Percentiles rank a stretch among this genome's conserved stretches.
phyloP scores from a whole-genome alignment of 2,888 invertebrate species.

The Allacma fusca region DNA sequence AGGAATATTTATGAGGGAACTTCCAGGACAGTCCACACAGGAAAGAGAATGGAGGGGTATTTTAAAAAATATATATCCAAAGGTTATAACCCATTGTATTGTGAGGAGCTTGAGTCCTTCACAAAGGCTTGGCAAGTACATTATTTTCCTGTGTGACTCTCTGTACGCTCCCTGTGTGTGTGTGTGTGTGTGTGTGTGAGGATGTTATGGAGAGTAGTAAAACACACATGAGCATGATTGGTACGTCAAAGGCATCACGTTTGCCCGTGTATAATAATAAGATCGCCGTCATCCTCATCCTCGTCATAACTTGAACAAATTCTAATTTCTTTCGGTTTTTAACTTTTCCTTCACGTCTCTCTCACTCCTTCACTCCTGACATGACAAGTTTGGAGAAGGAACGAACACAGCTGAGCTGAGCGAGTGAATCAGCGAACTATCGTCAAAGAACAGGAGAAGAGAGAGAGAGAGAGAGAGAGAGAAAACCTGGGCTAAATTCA shows the following conservation, averaged over 20 bases:
- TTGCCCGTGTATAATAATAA: background rate
- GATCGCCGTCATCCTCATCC: constrained; percentile 21
- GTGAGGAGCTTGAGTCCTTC: background rate
- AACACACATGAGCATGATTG: constrained; percentile 29
- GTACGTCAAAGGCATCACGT: constrained; percentile 28
- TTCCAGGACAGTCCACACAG: too few relatives aligned
- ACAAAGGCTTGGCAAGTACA: background rate
- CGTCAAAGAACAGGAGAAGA: background rate
- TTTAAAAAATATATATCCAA: background rate
- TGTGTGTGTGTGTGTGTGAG: too few relatives aligned
- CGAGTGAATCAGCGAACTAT: background rate
- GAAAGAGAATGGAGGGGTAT: background rate
- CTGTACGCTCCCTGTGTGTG: too few relatives aligned
- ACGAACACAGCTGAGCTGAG: background rate
- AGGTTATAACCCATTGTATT: background rate
- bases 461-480: constrained; percentile 13
- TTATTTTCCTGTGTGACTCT: background rate
- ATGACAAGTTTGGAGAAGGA: constrained; percentile 29
- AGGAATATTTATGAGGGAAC: constrained; percentile 10
- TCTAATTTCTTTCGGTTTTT: constrained; percentile 29
- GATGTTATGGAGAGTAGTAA: background rate
- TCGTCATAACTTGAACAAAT: constrained; percentile 18
- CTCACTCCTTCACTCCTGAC: constrained; percentile 6
- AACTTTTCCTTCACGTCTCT: constrained; percentile 4
- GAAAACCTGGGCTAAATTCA: constrained; percentile 28